Base-by-base conservation (phyloP, 1,140 invertebrate species). In the Cydia pomonella region DNA sequence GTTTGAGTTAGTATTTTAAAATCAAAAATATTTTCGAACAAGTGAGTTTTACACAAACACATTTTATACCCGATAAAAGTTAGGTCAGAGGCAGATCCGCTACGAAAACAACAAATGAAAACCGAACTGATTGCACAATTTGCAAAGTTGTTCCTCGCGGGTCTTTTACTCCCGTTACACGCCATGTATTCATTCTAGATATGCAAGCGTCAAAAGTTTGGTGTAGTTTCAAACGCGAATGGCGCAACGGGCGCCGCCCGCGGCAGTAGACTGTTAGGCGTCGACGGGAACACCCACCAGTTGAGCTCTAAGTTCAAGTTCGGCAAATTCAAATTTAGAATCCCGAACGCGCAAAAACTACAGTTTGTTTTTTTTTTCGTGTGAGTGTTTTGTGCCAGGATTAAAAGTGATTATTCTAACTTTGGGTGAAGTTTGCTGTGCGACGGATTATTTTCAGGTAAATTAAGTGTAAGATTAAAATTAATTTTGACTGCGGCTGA, bases 191-290 rank as follows among this genome's bases (percentile, higher is more conserved):
- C 6, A 1, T 3, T 16, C 63, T 16, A 7, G 63, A 27, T 6
- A 29, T 33, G 25, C 21, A 3, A 12, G 10, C 63, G 27, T 66
- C n/a, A 33, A 33, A 16, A 66, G 25, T 66, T 66, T 7, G 0
- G 27, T 16, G 3, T 10, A 33, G 63, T 33, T 3, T 33, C 63
- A 2, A 66, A 66, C 21, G 63, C 27, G 27, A n/a, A 27, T 66
- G 27, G 25, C 27, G 13, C 63, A 63, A 73, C 23, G 53, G 47
- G 73, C 73, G 73, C 72, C 76, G 77, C 74, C 80, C 78, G 27
- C 75, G 82, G 84, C 84, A 87, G 86, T 87, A 87, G 84, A 87
- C 86, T 76, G 47, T 77, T 66, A 81, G 86, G 84, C 86, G 86
- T 84, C 84, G 81, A 29, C 71, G 64, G 50, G 84, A 86, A 71